phyloP scores from a whole-genome alignment of 92 coral and sea anemone species.

The Nematostella vectensis region DNA sequence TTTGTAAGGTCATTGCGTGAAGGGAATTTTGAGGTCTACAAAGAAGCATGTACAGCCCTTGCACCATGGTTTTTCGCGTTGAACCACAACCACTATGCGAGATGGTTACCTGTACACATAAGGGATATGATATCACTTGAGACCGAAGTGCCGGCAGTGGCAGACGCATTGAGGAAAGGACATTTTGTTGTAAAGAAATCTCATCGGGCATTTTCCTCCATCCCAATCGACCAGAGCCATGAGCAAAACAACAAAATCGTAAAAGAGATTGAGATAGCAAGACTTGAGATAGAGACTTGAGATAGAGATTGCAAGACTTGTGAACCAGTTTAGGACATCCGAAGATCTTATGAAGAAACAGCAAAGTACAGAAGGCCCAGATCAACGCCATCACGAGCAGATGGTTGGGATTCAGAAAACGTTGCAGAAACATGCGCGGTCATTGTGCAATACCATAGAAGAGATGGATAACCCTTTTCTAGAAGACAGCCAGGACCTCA shows the following conservation, averaged over 20 bases:
- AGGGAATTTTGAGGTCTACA: slow-evolving; percentile 28
- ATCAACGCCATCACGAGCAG: slow-evolving; percentile 18
- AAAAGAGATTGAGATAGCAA: slow-evolving; percentile 40
- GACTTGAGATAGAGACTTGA: slow-evolving; percentile 32
- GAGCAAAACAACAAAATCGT: slow-evolving; percentile 40
- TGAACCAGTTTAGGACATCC: slow-evolving; percentile 8
- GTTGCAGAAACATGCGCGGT: slow-evolving; percentile 16
- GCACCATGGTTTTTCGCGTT: slow-evolving; percentile 51
- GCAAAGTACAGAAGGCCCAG: slow-evolving; percentile 20
- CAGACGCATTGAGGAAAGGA: slow-evolving; percentile 34
- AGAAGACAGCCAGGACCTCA: slow-evolving; percentile 17
- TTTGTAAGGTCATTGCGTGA: slow-evolving; percentile 48
- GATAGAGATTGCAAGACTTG: slow-evolving; percentile 21
- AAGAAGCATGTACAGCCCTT: slow-evolving; percentile 23
- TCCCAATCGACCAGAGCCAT: slow-evolving; percentile 41
- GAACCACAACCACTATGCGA: slow-evolving; percentile 30
- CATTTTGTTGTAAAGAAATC: slow-evolving; percentile 40
- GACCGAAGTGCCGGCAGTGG: slow-evolving; percentile 17
- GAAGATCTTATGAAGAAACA: slow-evolving; percentile 8
- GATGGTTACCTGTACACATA: slow-evolving; percentile 50
- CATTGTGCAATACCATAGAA: slow-evolving; percentile 9
- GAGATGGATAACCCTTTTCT: slow-evolving; percentile 38
- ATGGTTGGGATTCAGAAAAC: slow-evolving; percentile 1
- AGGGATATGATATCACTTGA: slow-evolving; percentile 49
- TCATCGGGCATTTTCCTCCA: slow-evolving; percentile 22